phyloP scores from a whole-genome alignment of 2,888 invertebrate genomes.

The Eristalinus sepulchralis region DNA sequence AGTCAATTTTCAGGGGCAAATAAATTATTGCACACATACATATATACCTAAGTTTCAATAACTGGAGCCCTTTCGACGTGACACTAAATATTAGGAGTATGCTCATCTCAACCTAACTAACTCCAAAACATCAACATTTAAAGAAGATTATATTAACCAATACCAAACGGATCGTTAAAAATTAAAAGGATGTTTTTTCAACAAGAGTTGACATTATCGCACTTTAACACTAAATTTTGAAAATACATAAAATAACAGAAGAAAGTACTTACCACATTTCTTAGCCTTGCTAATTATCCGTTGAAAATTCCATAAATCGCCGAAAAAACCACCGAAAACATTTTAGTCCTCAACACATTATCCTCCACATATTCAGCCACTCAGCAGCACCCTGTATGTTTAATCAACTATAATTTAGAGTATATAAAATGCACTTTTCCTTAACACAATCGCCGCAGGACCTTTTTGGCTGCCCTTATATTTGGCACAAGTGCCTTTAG shows the following conservation, averaged over 20 bases:
- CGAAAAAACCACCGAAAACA: constrained; percentile 16
- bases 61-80: too few relatives aligned
- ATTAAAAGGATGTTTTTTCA: too few relatives aligned
- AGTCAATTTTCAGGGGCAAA: too few relatives aligned
- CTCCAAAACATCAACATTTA: too few relatives aligned
- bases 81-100: too few relatives aligned
- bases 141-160: too few relatives aligned
- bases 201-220: too few relatives aligned
- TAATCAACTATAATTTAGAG: constrained; percentile 58
- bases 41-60: too few relatives aligned
- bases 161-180: too few relatives aligned
- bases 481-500: constrained; percentile 91
- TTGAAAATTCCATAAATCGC: background rate
- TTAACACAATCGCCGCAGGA: constrained; percentile 82
- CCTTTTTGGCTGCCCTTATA: constrained; percentile 94
- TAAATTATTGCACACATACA: too few relatives aligned
- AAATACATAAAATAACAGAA: background rate
- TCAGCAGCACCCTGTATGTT: constrained; percentile 69
- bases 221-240: background rate
- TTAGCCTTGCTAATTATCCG: constrained; percentile 43
- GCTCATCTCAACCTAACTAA: too few relatives aligned
- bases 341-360: background rate
- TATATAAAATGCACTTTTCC: constrained; percentile 58
- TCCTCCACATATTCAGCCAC: constrained; percentile 32
- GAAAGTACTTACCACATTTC: constrained; percentile 42